Base-by-base conservation (phyloP, 1,140 invertebrate species). In the Drosophila parabipectinata region DNA sequence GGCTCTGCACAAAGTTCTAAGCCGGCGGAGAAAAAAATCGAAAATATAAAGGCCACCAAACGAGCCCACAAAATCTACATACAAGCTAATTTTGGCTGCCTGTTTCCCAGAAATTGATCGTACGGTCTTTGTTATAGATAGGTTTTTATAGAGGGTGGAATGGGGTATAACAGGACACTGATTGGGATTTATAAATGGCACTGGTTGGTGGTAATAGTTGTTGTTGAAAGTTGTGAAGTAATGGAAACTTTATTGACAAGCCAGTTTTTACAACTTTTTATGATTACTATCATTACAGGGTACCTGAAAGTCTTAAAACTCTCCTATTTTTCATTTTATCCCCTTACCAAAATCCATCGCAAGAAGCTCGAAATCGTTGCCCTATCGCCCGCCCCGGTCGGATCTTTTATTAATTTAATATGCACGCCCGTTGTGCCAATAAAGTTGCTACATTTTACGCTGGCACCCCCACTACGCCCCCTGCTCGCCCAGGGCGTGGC, bases 361-460 rank as follows among this genome's bases (percentile, higher is more conserved):
- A 54, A 69, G 66, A 67, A 56, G 62, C 41, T 37, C n/a, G 18
- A 18, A 48, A 55, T 41, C 67, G 56, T 39, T 72, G 14, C 50
- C 50, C 57, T 52, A 72, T 62, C 57, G 51, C 18, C 24, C 8
- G 41, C 21, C 45, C 39, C 21, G 15, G 34, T 75, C 9, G 53
- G 58, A 67, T 81, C 48, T 71, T 81, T 81, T 85, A 85, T 77
- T 83, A 72, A 88, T 88, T 83, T 77, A 88, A 88, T 88, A 88
- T 88, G 83, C 79, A 88, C 83, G 79, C 83, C 83, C 72, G 68
- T 88, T 79, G 64, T 47, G 61, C 60, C 83, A 88, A 88, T 88
- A 88, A 88, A 88, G 83, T 88, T 88, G 83, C 83, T 83, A 89
- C 83, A 88, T 88, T 88, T 88, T 79, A 88, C 84, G 83, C 83